A percentile compares a stretch with the other conserved stretches of the same genome.
Conservation (phyloP, 2,888 invertebrate species). For the Leptogaster cylindrica region DNA sequence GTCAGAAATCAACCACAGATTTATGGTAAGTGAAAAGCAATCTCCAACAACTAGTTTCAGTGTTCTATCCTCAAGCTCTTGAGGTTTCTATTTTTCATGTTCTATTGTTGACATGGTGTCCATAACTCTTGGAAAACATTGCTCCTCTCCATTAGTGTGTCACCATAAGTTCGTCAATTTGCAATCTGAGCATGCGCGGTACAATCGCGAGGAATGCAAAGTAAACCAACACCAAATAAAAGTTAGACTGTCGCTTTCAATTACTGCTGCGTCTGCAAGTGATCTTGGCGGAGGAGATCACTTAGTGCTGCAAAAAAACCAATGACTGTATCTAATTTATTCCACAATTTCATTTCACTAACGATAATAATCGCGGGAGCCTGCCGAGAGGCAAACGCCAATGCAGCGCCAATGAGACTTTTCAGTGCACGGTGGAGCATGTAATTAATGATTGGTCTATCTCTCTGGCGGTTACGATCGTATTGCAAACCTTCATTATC, state of each 20-base stretch:
- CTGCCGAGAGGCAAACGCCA: background rate
- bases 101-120: background rate
- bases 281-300: slow-evolving; percentile 3
- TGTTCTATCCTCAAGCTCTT: background rate
- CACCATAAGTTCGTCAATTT: background rate
- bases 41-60: too few species aligned
- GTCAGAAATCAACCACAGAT: too few species aligned
- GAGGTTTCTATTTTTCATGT: background rate
- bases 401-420: background rate
- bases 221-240: background rate
- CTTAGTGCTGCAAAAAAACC: background rate
- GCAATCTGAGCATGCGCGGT: background rate
- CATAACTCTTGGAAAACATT: background rate
- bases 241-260: background rate
- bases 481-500: background rate
- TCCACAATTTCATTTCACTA: background rate
- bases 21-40: too few species aligned
- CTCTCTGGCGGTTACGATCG: background rate
- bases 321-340: background rate
- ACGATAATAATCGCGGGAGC: background rate
- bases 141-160: background rate
- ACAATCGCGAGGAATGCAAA: background rate
- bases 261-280: background rate
- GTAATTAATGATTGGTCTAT: background rate
- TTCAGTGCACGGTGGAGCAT: slow-evolving; percentile 15